phyloP scores from a whole-genome alignment of 2,797 vertebrate genomes.

The Eulemur coronatus region DNA sequence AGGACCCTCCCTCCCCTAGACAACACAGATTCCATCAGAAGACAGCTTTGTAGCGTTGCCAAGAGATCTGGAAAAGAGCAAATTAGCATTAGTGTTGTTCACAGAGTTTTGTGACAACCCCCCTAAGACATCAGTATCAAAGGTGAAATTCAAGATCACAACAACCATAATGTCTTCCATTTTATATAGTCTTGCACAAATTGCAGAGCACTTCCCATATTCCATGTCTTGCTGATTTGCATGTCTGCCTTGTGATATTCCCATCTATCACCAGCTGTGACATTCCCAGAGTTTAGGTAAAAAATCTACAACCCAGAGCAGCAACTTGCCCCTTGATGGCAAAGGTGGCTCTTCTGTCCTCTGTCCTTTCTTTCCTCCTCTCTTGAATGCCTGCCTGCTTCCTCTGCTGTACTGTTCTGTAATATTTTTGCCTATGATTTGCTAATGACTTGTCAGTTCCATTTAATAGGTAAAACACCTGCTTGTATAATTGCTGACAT shows the following conservation, averaged over 20 bases:
- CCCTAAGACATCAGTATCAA: background rate
- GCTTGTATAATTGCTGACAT: constrained; percentile 48
- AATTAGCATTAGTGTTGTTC: background rate
- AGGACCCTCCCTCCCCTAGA: background rate
- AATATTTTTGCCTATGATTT: background rate
- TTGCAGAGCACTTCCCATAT: background rate
- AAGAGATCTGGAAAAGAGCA: background rate
- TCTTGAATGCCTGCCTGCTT: background rate
- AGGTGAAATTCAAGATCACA: background rate
- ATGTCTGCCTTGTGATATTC: background rate
- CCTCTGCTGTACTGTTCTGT: background rate
- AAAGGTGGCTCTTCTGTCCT: background rate
- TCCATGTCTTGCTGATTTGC: background rate
- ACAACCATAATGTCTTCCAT: too few species aligned
- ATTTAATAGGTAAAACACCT: constrained; percentile 46
- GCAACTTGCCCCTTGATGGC: background rate
- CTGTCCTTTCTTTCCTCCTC: background rate
- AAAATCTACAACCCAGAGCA: background rate
- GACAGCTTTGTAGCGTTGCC: background rate
- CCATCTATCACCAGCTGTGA: background rate
- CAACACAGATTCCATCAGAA: background rate
- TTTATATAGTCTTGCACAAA: background rate
- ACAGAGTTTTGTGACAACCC: background rate
- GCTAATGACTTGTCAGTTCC: constrained; percentile 24
- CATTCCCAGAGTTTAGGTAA: background rate